Base-by-base conservation (phyloP, 2,113 vertebrate species). In the Sorex araneus region DNA sequence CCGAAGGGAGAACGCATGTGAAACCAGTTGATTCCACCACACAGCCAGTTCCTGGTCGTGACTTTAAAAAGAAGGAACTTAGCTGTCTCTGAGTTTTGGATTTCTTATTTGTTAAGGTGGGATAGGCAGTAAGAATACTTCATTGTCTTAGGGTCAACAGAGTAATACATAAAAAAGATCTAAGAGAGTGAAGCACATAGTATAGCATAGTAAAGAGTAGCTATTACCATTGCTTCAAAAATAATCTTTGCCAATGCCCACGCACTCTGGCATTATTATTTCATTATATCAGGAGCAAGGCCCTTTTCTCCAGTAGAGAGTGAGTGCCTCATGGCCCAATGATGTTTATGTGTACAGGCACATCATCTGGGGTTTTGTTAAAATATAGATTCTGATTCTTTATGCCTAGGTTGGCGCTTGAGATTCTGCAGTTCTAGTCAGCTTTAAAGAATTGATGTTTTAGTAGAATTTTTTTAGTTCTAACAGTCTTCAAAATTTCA, bases 371-470 rank as follows among this genome's bases (percentile, higher is more conserved):
- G 28, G 69, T 25, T 27, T 83, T 63, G 16, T 57, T 78, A 92
- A 94, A 93, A 90, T 67, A 21, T 25, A 40, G 47, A 21, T 69
- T 92, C 27, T 86, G 28, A 83, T 67, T 78, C 25, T 32, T 77
- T 45, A 28, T 30, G n/a, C 66, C 30, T n/a, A 8, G 71, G 13
- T 15, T 69, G 13, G 34, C 30, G 34, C 10, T 25, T 76, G 57
- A 94, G 81, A 50, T 60, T 94, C 63, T 91, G 34, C 9, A 32
- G 9, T 83, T 73, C 76, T 63, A 83, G 78, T 43, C 47, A 66
- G 34, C 25, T 54, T 90, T 90, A 82, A 36, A 66, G 27, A 40
- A 75, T n/a, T 90, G 43, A 27, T 27, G 47, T 50, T 78, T 88
- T n/a, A 28, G 23, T 69, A 75, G n/a, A 82, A 89, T 45, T 66